phyloP scores from a whole-genome alignment of 2,113 vertebrate species.

The Protobothrops mucrosquamatus region DNA sequence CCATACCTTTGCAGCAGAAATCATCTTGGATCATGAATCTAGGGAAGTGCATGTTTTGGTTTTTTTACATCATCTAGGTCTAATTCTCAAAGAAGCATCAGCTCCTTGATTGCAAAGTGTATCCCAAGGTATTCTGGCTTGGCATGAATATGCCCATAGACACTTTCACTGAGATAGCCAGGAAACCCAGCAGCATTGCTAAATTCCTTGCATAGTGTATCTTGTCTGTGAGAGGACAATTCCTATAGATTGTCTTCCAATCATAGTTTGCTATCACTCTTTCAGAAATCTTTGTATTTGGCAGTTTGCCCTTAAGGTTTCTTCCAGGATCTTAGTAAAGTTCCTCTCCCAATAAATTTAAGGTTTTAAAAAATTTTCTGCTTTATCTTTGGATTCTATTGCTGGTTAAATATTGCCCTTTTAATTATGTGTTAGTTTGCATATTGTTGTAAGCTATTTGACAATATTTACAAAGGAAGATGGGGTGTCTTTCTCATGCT shows the following conservation, averaged over 20 bases:
- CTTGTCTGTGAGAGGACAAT: not conserved
- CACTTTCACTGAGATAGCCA: not conserved
- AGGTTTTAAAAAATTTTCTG: not conserved
- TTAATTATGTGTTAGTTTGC: not conserved
- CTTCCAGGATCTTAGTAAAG: not conserved
- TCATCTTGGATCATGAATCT: not conserved
- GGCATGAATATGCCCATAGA: not conserved
- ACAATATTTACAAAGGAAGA: not conserved
- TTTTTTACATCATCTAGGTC: not conserved
- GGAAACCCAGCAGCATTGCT: not conserved
- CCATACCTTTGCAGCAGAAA: not conserved
- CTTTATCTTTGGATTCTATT: not conserved
- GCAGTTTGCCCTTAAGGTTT: not conserved
- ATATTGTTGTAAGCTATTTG: not conserved
- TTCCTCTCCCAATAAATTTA: not conserved
- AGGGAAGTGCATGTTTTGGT: not conserved
- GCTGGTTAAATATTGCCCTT: not conserved
- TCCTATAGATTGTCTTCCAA: not conserved
- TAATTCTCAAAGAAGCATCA: not conserved
- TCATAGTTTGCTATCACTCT: not conserved
- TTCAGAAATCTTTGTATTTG: not conserved
- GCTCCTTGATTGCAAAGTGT: not conserved
- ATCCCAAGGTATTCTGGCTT: not conserved
- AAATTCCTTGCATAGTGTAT: not conserved
- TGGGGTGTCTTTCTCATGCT: too few species aligned